Evolutionary conservation across 2,888 invertebrate genomes (phyloP).

Genomic region (Heteromurus nitidus): DNA sequence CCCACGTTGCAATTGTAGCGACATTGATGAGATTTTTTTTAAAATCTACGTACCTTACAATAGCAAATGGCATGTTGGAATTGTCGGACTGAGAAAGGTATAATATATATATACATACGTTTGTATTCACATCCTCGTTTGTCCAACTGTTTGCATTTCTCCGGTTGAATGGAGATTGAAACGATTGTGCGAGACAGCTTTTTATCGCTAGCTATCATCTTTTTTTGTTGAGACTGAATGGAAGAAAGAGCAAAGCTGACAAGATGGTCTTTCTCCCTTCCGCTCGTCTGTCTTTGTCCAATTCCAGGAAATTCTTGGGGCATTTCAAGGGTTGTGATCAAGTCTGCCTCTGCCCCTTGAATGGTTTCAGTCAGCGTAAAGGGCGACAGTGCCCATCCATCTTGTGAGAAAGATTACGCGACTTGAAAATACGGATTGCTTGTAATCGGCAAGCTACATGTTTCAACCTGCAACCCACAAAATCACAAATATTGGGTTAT

Average conservation of each 20-base stretch:
- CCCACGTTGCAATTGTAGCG: too few relatives aligned
- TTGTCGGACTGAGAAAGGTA: too few relatives aligned
- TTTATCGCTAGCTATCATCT: constrained; percentile 18
- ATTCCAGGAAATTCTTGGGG: constrained; percentile 8
- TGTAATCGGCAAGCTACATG: too few relatives aligned
- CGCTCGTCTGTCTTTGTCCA: constrained; percentile 25
- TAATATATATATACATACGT: too few relatives aligned
- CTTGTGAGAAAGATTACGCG: constrained; percentile 19
- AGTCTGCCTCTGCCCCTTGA: background rate
- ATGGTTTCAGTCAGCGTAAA: constrained; percentile 2
- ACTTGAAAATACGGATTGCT: background rate
- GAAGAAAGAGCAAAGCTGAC: background rate
- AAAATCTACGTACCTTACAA: too few relatives aligned
- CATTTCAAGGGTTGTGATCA: background rate
- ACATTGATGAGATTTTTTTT: too few relatives aligned
- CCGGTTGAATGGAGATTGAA: constrained; percentile 25
- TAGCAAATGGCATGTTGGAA: too few relatives aligned
- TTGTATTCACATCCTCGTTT: constrained; percentile 3
- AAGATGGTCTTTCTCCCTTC: background rate
- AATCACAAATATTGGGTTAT: too few relatives aligned
- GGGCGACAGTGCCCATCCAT: constrained; percentile 11
- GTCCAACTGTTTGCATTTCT: constrained; percentile 25
- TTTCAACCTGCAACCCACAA: too few relatives aligned
- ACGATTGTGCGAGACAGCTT: constrained; percentile 16
- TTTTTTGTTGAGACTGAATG: background rate